Conservation (phyloP, 2,113 vertebrate species). For the Passer domesticus region DNA sequence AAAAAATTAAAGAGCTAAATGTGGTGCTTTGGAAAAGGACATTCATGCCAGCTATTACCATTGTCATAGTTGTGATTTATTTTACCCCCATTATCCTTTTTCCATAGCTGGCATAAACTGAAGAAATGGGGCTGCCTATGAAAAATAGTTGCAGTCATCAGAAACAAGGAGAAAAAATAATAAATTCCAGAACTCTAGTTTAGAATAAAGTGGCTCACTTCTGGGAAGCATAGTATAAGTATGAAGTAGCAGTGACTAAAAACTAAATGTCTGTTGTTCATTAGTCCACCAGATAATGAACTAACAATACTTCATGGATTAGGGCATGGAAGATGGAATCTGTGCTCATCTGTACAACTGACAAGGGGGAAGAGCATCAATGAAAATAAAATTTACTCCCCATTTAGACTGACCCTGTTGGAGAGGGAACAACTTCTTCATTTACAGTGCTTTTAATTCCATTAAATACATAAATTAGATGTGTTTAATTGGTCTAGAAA, state of each 20-base stretch:
- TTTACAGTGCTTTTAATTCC: neutral
- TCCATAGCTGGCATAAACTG: slow-evolving; percentile 26
- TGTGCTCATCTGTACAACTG: neutral
- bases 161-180: slow-evolving; percentile 68
- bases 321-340: neutral
- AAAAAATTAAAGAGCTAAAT: neutral
- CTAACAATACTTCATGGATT: slow-evolving; percentile 19
- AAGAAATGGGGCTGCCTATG: slow-evolving; percentile 31
- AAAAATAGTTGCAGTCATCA: slow-evolving; percentile 58
- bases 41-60: neutral
- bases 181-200: slow-evolving; percentile 63
- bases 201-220: slow-evolving; percentile 53
- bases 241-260: slow-evolving; percentile 43
- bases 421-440: neutral
- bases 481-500: neutral
- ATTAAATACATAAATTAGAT: neutral
- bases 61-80: slow-evolving; percentile 20
- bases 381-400: slow-evolving; percentile 20
- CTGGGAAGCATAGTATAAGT: slow-evolving; percentile 50
- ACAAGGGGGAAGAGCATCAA: neutral
- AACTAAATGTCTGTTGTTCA: slow-evolving; percentile 58
- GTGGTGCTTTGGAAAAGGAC: neutral
- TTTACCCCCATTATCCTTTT: neutral
- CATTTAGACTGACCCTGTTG: neutral
- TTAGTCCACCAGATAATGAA: slow-evolving; percentile 66